phyloP scores from a whole-genome alignment of 1,140 invertebrate genomes.

The Trinorchestia longiramus region DNA sequence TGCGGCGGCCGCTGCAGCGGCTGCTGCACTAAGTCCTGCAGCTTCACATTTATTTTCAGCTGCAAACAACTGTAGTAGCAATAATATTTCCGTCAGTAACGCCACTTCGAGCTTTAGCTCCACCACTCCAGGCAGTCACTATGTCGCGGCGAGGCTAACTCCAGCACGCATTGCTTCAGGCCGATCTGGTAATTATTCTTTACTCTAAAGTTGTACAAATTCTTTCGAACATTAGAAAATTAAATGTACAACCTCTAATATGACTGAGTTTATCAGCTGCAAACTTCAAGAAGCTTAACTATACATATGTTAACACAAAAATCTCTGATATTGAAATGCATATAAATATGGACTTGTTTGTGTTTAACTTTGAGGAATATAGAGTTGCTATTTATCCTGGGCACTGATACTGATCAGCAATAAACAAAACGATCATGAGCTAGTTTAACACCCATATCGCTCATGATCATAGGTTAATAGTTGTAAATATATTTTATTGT shows the following conservation, averaged over 20 bases:
- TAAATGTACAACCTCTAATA: not conserved
- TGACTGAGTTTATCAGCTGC: not conserved
- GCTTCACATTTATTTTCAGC: slow-evolving; percentile 53
- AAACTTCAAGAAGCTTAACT: not conserved
- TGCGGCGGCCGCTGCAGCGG: slow-evolving; percentile 57
- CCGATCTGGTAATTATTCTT: slow-evolving; percentile 11
- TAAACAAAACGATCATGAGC: too few species aligned
- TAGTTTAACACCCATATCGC: too few species aligned
- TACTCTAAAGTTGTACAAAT: not conserved
- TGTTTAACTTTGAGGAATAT: too few species aligned
- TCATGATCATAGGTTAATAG: too few species aligned
- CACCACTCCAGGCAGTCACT: slow-evolving; percentile 54
- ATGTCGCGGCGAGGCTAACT: slow-evolving; percentile 38
- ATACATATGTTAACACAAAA: not conserved
- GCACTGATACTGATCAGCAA: too few species aligned
- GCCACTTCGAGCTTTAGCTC: slow-evolving; percentile 34
- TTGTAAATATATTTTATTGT: too few species aligned
- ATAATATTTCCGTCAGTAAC: slow-evolving; percentile 44
- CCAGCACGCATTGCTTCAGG: slow-evolving; percentile 20
- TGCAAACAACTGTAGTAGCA: not conserved
- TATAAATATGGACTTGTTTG: too few species aligned
- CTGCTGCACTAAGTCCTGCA: slow-evolving; percentile 40
- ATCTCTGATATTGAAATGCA: not conserved
- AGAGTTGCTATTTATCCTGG: too few species aligned
- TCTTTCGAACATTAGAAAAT: too few species aligned